Evolutionary conservation across 2,113 vertebrate genomes (phyloP).

Genomic region (Polyodon spathula): DNA sequence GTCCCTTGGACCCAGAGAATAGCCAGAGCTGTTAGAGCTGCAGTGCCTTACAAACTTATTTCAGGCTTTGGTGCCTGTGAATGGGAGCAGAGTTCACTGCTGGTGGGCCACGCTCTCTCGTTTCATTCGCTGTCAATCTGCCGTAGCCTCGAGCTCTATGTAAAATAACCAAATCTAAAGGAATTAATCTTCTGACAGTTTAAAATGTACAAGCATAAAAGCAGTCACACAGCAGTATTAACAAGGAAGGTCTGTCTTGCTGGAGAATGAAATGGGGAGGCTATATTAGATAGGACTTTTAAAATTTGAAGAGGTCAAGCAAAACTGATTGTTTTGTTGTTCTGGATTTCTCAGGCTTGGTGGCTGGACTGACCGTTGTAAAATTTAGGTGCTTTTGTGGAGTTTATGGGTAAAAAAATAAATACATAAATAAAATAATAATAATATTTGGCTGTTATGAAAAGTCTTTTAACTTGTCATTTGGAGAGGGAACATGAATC

Average conservation of each 20-base stretch:
- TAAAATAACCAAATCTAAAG: constrained; percentile 34
- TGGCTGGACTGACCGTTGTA: too few relatives aligned
- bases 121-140: constrained; percentile 55
- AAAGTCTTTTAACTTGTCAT: too few relatives aligned
- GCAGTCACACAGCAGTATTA: neutral
- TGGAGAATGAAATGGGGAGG: neutral
- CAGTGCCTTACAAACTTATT: constrained; percentile 23
- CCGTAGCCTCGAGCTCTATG: constrained; percentile 37
- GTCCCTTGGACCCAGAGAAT: constrained; percentile 34
- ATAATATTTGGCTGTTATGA: too few relatives aligned
- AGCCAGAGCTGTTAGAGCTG: constrained; percentile 37
- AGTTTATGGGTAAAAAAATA: too few relatives aligned
- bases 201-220: too few relatives aligned
- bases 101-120: constrained; percentile 44
- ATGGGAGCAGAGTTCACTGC: constrained; percentile 41
- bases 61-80: constrained; percentile 44
- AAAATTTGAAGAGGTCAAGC: too few relatives aligned
- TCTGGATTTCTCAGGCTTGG: too few relatives aligned
- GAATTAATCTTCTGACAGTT: constrained; percentile 40
- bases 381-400: too few relatives aligned
- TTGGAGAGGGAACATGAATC: too few relatives aligned
- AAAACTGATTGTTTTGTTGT: too few relatives aligned
- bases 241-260: neutral
- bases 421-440: too few relatives aligned
- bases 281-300: too few relatives aligned